A percentile compares a stretch with the other conserved stretches of the same genome.
Evolutionary conservation across 2,888 invertebrate species (phyloP).

Genomic region (Apodemia duryi): DNA sequence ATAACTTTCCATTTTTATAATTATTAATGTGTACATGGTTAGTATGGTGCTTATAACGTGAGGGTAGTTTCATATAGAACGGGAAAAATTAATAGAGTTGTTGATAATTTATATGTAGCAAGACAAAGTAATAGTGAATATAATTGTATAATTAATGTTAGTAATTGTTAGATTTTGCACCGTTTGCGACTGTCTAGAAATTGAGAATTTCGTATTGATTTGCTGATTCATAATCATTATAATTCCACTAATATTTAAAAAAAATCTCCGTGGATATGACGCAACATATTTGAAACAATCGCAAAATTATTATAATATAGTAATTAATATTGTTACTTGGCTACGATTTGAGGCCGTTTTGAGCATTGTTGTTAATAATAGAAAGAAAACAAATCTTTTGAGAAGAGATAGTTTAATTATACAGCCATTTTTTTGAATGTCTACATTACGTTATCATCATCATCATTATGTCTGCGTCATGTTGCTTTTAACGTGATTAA

Average conservation of each 20-base stretch:
- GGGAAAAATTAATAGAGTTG: background rate
- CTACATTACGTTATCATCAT: no score
- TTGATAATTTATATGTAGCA: conserved; percentile 5
- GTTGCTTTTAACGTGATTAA: no score
- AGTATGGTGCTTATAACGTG: background rate
- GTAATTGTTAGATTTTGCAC: background rate
- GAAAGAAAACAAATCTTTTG: no score
- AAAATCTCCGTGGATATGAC: no score
- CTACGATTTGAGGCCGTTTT: no score
- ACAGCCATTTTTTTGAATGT: no score
- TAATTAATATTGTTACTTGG: no score
- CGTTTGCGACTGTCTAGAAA: background rate
- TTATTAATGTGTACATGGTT: conserved; percentile 10
- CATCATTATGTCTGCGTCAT: no score
- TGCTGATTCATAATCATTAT: background rate
- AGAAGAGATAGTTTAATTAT: no score
- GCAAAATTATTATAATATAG: no score
- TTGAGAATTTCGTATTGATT: background rate
- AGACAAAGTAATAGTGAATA: background rate
- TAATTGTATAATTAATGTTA: conserved; percentile 8
- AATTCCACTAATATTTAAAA: background rate
- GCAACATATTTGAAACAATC: no score
- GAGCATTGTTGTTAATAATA: no score
- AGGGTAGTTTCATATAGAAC: conserved; percentile 8
- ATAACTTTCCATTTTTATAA: conserved; percentile 8